Conservation (phyloP, 2,113 vertebrate species). For the Lagenorhynchus albirostris region DNA sequence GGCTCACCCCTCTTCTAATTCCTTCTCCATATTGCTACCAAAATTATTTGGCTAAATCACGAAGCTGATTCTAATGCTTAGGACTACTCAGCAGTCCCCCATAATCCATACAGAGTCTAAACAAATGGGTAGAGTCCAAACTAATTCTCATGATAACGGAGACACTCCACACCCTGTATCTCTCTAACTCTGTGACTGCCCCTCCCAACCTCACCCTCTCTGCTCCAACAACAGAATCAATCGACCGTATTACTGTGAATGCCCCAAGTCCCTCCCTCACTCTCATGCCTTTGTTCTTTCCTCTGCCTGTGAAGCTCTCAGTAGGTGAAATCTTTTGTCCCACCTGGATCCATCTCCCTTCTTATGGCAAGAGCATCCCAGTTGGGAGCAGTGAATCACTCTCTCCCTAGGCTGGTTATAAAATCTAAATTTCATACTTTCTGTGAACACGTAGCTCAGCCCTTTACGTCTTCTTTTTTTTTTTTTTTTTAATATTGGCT, state of each 20-base stretch:
- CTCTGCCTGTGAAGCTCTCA: neutral
- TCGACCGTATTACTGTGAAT: too few relatives aligned
- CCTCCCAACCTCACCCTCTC: neutral
- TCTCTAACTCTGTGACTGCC: neutral
- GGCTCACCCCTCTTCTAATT: neutral
- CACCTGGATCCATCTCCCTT: neutral
- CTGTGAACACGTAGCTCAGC: neutral
- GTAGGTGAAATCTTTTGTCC: neutral
- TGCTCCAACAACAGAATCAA: neutral
- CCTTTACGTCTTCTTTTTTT: neutral
- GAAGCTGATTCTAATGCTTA: neutral
- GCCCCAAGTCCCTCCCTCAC: neutral
- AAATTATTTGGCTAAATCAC: neutral
- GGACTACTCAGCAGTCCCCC: neutral
- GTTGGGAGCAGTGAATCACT: neutral
- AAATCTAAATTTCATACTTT: neutral
- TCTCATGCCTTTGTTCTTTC: neutral
- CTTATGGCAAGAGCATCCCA: neutral
- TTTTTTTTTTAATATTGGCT: too few relatives aligned
- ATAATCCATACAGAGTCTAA: neutral
- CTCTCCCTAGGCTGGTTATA: neutral
- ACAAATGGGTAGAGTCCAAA: neutral
- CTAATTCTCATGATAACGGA: too few relatives aligned
- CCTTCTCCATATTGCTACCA: neutral
- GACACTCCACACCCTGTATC: neutral